Evolutionary conservation across 2,797 vertebrate genomes (phyloP).

Genomic region (Rousettus madagascariensis): DNA sequence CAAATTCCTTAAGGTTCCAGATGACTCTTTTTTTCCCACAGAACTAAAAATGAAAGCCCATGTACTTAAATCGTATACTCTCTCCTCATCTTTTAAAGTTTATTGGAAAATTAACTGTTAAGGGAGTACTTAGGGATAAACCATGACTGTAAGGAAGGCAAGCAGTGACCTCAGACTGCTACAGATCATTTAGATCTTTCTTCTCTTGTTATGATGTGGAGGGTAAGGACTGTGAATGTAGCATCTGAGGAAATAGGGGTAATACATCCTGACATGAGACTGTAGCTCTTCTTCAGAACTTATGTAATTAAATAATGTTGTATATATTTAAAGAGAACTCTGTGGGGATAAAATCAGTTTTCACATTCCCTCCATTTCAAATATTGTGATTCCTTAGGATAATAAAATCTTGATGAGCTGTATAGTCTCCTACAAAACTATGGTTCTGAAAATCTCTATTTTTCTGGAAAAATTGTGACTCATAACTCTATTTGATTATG

Average conservation of each 20-base stretch:
- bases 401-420: background rate
- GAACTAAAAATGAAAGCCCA: background rate
- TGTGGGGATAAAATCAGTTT: fast-evolving
- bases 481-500: too few species aligned
- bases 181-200: background rate
- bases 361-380: background rate
- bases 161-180: too few species aligned
- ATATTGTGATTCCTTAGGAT: background rate
- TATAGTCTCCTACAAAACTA: background rate
- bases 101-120: background rate
- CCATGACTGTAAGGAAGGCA: background rate
- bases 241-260: background rate
- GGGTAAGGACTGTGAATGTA: background rate
- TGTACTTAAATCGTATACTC: background rate
- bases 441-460: background rate
- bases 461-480: background rate
- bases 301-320: background rate
- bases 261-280: fast-evolving
- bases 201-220: background rate
- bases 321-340: background rate
- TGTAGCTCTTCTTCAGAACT: background rate
- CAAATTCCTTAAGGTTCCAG: background rate
- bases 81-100: background rate
- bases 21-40: background rate
- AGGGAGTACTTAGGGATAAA: background rate